Evolutionary conservation across 2,888 invertebrate genomes (phyloP), one percentile per base, ranked within the genome.

Genomic region (Yponomeuta malinellus): DNA sequence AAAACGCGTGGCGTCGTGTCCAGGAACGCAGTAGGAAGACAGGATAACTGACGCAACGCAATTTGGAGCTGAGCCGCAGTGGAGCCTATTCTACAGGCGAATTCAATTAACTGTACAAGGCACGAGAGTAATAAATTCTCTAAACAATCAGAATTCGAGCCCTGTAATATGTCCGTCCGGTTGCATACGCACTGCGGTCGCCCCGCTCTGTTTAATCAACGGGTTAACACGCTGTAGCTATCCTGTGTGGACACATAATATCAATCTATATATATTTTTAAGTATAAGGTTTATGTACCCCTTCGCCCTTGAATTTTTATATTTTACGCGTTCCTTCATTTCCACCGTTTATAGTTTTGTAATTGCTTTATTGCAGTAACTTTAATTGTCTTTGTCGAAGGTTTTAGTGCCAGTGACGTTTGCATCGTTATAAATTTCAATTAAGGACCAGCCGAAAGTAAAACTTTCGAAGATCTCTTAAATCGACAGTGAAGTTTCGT

Each of bases 101-200:
- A 91, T 91, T 90, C 91, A 91, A 91, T 91, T 91, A 91, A 91
- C 90, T 86, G 89, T 90, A 91, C 91, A 91, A 88, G 90, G 89
- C 90, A 83, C 88, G 84, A 81, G 90, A 86, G 91, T 89, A 90
- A 92, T 92, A 92, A 92, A 92, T 92, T 90, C 89, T 91, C 91
- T 90, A 91, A 91, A 91, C 91, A 91, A 91, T 91, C 91, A 91
- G 90, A 90, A 91, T 90, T 90, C 90, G 91, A 90, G 89, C 83
- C 88, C 84, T 86, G 89, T 89, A 90, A 90, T 90, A 90, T 89
- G 90, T 90, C 86, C 87, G 89, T 87, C 84, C 86, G 86, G 83
- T 84, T 90, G 89, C 91, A 90, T 90, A 88, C 91, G 91, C 90
- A 90, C 82, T 90, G 90, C 90, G 90, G 90, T 85, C 84, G 82